These are phyloP conservation scores for Lophotriccus pileatus DNA, from an alignment of 2,797 vertebrate genomes.

Conservation along the genomic window DNA sequence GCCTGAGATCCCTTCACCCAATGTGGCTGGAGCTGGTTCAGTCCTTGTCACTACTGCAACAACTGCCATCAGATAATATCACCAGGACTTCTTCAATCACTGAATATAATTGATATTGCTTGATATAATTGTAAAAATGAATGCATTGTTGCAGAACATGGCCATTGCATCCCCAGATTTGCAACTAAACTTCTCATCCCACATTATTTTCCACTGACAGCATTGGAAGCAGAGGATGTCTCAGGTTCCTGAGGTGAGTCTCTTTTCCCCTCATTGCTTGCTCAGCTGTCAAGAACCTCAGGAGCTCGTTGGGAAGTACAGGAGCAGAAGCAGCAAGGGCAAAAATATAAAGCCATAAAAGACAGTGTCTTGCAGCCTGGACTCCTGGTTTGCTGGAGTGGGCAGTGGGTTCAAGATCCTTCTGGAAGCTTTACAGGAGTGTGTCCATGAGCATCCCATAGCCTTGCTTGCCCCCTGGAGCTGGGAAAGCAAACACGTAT, in stretches of 20 bases:
- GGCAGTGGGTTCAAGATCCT: not conserved
- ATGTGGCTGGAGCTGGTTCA: fast-evolving
- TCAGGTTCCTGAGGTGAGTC: not conserved
- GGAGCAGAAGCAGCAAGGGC: not conserved
- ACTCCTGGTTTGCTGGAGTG: not conserved
- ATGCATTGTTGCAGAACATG: not conserved
- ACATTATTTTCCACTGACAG: not conserved
- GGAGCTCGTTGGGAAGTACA: not conserved
- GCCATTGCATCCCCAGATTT: not conserved
- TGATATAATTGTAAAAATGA: not conserved
- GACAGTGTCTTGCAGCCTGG: not conserved
- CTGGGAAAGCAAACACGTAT: not conserved
- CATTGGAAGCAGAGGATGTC: not conserved
- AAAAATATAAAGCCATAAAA: not conserved
- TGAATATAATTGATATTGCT: not conserved
- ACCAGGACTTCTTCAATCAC: not conserved
- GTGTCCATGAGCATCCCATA: fast-evolving
- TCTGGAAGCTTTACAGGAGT: not conserved
- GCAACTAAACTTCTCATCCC: not conserved
- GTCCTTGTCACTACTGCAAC: not conserved
- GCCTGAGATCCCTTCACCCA: not conserved
- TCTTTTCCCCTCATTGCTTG: fast-evolving
- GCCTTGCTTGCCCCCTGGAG: not conserved
- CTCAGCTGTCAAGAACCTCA: not conserved
- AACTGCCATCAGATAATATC: not conserved